Conservation (phyloP, 2,888 invertebrate genomes). For the Taenaris catops region DNA sequence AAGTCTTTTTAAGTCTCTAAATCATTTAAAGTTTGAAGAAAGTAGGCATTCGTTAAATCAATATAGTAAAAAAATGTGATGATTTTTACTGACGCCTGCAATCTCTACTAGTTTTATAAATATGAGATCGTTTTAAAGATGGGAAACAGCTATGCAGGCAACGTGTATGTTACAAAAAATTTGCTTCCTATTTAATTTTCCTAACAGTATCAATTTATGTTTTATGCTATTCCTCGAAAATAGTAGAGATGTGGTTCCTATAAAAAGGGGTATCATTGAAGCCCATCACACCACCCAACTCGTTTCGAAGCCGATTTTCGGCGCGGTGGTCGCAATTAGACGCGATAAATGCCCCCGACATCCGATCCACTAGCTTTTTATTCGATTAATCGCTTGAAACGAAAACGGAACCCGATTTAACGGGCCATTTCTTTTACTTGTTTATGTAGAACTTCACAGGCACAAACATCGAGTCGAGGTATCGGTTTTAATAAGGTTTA, state of each 20-base stretch:
- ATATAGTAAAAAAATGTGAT: too few relatives aligned
- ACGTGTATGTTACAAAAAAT: too few relatives aligned
- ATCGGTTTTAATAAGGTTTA: constrained; percentile 11
- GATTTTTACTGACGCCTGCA: too few relatives aligned
- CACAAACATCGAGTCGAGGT: constrained; percentile 41
- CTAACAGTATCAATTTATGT: too few relatives aligned
- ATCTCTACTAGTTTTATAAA: too few relatives aligned
- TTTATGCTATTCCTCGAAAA: background rate
- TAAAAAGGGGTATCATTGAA: constrained; percentile 14
- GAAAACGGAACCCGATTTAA: constrained; percentile 59
- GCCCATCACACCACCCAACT: constrained; percentile 56
- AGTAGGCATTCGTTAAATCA: too few relatives aligned
- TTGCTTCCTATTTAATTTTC: too few relatives aligned
- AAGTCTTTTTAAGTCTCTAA: too few relatives aligned
- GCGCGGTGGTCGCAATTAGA: constrained; percentile 70
- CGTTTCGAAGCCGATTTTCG: constrained; percentile 49
- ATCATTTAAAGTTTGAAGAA: too few relatives aligned
- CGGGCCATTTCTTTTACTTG: constrained; percentile 55
- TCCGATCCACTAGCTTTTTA: constrained; percentile 56
- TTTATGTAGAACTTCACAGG: constrained; percentile 55
- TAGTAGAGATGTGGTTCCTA: constrained; percentile 8
- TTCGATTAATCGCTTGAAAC: constrained; percentile 63
- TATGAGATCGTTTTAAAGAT: too few relatives aligned
- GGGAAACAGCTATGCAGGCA: too few relatives aligned
- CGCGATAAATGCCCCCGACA: constrained; percentile 67